Base-by-base conservation (phyloP, 2,797 vertebrate species). In the Enteromius paludinosus region DNA sequence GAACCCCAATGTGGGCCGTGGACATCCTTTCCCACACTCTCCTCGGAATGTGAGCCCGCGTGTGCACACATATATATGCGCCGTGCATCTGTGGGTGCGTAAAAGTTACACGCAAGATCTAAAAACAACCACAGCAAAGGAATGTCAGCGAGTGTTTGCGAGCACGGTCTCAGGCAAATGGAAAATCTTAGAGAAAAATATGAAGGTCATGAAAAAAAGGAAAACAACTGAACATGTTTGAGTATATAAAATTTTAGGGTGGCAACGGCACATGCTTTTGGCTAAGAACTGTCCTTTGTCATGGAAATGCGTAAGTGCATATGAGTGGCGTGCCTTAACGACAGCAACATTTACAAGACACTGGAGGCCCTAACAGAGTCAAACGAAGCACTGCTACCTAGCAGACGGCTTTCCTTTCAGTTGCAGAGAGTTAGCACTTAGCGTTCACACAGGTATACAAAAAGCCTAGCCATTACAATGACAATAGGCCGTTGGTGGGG, bases 301-400 rank as follows among this genome's bases (percentile, higher is more conserved):
- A 89, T 88, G 87, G 84, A 89, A 86, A 88, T 84, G 43, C 23
- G 2, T 70, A 52, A 64, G 41, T 65, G 43, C 38, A 23, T 79
- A 75, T 33, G 77, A 74, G 78, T 68, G 81, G 54, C 56, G 72
- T 47, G 79, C 56, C 54, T 72, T 83, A 83, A 87, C 59, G 12
- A 81, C 52, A 41, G 59, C 81, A 71, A 20, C 72, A 78, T 87
- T 88, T 86, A 88, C 85, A 86, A 85, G 80, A 88, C 81, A 86
- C 65, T 54, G 30, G 62, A 73, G 54, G 54, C 80, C 74, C 80
- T 47, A 85, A 84, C 59, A 54, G 54, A 78, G 41, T 28, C 25
- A 68, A 80, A 76, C 72, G 79, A 84, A 83, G 75, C 74, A 66
- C 68, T 71, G 72, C 28, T 74, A 86, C 79, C 64, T 70, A 28